Percentiles rank a stretch among this genome's conserved stretches.
These are phyloP conservation scores for Cirrhinus molitorella DNA, from an alignment of 2,797 vertebrate species.

Conservation along the genomic window DNA sequence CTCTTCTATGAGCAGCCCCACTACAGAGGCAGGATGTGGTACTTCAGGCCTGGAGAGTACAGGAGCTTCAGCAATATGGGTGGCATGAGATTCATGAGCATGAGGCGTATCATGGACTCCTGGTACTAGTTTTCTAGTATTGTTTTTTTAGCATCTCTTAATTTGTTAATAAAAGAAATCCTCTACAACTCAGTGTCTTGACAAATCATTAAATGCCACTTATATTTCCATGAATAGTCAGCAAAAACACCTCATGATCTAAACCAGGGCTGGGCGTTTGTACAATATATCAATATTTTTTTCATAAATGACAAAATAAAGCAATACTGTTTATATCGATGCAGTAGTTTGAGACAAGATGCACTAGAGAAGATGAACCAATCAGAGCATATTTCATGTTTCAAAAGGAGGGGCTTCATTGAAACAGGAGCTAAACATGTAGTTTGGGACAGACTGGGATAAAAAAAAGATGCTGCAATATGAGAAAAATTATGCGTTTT, in stretches of 20 bases:
- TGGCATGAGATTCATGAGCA: conserved; percentile 56
- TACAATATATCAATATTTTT: no score
- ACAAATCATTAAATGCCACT: neutral
- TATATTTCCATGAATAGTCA: neutral
- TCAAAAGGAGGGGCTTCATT: no score
- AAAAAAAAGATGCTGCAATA: no score
- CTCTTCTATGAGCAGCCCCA: neutral
- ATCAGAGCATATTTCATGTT: no score
- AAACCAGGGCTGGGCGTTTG: no score
- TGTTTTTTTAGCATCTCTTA: neutral
- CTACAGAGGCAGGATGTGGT: conserved; percentile 61
- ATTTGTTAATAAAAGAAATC: neutral
- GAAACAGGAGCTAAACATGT: no score
- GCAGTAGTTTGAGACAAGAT: no score
- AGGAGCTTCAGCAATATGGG: conserved; percentile 56
- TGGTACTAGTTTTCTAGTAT: conserved; percentile 33
- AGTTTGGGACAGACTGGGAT: no score
- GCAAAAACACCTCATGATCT: neutral
- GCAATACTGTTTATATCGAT: no score
- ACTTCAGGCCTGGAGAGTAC: conserved; percentile 60
- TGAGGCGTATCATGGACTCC: conserved; percentile 57
- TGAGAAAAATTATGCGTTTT: no score
- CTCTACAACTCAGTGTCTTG: neutral
- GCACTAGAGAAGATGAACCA: no score
- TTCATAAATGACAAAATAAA: no score